These are phyloP conservation scores for Lasioglossum malachurum DNA, from an alignment of 2,888 invertebrate species.

Conservation along the genomic window DNA sequence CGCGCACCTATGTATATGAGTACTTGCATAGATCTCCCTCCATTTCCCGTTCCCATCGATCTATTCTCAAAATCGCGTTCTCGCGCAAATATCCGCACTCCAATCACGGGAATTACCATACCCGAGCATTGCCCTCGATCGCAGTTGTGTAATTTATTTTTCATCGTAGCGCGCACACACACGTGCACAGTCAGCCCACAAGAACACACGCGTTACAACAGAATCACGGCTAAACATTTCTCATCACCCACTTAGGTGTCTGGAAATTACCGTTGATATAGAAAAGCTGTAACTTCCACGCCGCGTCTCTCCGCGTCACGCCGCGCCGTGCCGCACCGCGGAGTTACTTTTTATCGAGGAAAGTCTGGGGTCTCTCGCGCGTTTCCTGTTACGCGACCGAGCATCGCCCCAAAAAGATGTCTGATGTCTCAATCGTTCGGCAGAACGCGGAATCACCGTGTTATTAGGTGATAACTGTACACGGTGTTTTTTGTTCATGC, in stretches of 20 bases:
- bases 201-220: not conserved
- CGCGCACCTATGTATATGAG: not conserved
- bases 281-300: not conserved
- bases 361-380: not conserved
- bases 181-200: not conserved
- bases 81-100: not conserved
- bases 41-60: not conserved
- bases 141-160: slow-evolving; percentile 1
- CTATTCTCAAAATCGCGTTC: not conserved
- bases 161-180: not conserved
- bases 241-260: not conserved
- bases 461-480: slow-evolving; percentile 16
- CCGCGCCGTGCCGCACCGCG: not conserved
- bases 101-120: not conserved
- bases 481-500: not conserved
- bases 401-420: not conserved
- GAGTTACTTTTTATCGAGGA: not conserved
- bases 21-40: not conserved
- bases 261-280: not conserved
- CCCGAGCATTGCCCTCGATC: not conserved
- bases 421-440: slow-evolving; percentile 2
- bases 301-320: too few species aligned
- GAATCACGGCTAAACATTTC: not conserved
- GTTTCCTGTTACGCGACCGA: slow-evolving; percentile 6
- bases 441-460: slow-evolving; percentile 2